Conservation (phyloP, 2,888 invertebrate genomes). For the Luperina nickerlii region DNA sequence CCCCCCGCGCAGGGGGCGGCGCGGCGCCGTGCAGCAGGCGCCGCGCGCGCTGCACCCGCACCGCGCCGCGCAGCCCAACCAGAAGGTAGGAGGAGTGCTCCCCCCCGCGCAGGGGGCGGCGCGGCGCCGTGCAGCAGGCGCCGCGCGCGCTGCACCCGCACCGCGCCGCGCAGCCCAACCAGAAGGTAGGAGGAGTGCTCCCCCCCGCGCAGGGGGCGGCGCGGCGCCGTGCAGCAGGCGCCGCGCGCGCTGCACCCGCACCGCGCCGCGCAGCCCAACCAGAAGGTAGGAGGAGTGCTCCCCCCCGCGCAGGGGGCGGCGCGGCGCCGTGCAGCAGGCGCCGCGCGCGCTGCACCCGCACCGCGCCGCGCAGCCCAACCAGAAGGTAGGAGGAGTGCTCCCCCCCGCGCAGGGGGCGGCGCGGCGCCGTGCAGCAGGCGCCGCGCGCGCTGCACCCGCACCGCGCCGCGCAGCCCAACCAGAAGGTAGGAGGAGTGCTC, state of each 20-base stretch:
- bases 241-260: conserved; percentile 11
- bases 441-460: conserved; percentile 11
- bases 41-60: conserved; percentile 11
- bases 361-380: not conserved
- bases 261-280: not conserved
- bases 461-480: not conserved
- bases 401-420: conserved; percentile 55
- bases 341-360: conserved; percentile 11
- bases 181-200: too few species aligned
- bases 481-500: too few species aligned
- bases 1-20: conserved; percentile 55
- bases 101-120: conserved; percentile 55
- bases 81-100: too few species aligned
- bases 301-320: conserved; percentile 55
- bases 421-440: conserved; percentile 10
- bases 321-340: conserved; percentile 10
- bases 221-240: conserved; percentile 10
- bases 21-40: conserved; percentile 10
- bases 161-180: not conserved
- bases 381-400: too few species aligned
- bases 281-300: too few species aligned
- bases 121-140: conserved; percentile 10
- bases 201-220: conserved; percentile 55
- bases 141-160: conserved; percentile 11
- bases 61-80: not conserved